Base-by-base conservation (phyloP, 1,140 invertebrate species). In the Macrosteles quadrilineatus region DNA sequence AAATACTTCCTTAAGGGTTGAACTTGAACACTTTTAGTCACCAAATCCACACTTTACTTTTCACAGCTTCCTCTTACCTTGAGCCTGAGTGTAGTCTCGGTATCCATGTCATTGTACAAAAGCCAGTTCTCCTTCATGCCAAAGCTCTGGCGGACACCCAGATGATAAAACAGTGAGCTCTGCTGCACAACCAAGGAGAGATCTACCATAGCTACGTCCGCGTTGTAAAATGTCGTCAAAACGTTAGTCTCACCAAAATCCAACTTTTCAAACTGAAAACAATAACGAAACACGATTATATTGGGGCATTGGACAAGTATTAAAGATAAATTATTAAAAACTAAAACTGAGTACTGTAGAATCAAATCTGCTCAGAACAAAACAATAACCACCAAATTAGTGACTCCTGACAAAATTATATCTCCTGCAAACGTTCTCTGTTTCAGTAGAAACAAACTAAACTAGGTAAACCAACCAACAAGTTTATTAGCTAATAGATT, bases 71-170 rank as follows among this genome's bases (percentile, higher is more conserved):
- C n/a, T n/a, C n/a, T n/a, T 85, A 95, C 92, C 86, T 94, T 95
- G 32, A 96, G 82, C 71, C 91, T 84, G 67, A 95, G 80, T 23
- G 95, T 95, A 70, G 91, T 87, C 81, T 97, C 93, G 1, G 90
- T 86, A 80, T 97, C 91, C 73, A 86, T 85, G 83, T 98, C 96
- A 85, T 97, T 95, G 78, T 91, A 96, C 1, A 98, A 85, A 14
- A 99, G 81, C 70, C 99, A 95, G 82, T 98, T 99, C 79, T 98
- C 93, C 78, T 95, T 97, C 96, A 99, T 99, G 55, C 93, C 93
- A 85, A 99, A 98, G 80, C 95, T 98, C 81, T 99, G 97, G 67
- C 98, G 83, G 0, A 99, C 95, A 29, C 97, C 98, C 45, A 99
- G 86, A 81, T 99, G 97, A 84, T 99, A 99, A 76, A 97, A 95